Evolutionary conservation across 2,797 vertebrate genomes (phyloP), one percentile per base, ranked within the genome.

Genomic region (Neopelma chrysocephalum): DNA sequence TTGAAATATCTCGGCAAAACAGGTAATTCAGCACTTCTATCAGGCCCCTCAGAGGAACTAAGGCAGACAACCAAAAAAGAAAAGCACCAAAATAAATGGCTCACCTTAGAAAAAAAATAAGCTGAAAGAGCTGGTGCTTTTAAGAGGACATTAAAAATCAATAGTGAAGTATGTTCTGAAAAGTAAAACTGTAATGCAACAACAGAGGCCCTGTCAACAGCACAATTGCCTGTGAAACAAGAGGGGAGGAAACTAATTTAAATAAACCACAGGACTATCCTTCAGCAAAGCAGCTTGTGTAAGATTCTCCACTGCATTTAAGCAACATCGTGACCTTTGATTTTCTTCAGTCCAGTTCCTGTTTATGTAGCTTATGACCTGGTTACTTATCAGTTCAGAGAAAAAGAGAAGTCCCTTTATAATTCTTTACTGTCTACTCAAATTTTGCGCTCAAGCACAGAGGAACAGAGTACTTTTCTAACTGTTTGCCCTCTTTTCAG

Each of bases 311-410:
- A 36, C 15, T 40, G 38, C 72, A 69, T 81, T 77, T 72, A 32
- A 81, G 70, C 86, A 93, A 87, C n/a, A 68, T 26, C 2, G 1
- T 34, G 79, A 92, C 72, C 93, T 94, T 88, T 79, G 79, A 62
- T 90, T 88, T 90, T 86, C 72, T 88, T 88, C 82, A 88, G 40
- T 50, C 45, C 45, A 54, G 70, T 88, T 93, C 79, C 85, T 91
- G 91, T 82, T 93, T 69, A 81, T 83, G 31, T 42, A 78, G 43
- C 20, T 86, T 66, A 45, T 65, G 50, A 72, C 42, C 73, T 50
- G 14, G 56, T 87, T 85, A 72, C 36, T 76, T 94, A 76, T 10
- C 66, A 64, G 66, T 70, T 87, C n/a, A 2, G 42, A 62, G 42
- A 40, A 82, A 82, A 87, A 93, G 19, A 62, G 23, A 54, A 65